phyloP scores from a whole-genome alignment of 2,888 invertebrate genomes.

The Prenolepis imparis region DNA sequence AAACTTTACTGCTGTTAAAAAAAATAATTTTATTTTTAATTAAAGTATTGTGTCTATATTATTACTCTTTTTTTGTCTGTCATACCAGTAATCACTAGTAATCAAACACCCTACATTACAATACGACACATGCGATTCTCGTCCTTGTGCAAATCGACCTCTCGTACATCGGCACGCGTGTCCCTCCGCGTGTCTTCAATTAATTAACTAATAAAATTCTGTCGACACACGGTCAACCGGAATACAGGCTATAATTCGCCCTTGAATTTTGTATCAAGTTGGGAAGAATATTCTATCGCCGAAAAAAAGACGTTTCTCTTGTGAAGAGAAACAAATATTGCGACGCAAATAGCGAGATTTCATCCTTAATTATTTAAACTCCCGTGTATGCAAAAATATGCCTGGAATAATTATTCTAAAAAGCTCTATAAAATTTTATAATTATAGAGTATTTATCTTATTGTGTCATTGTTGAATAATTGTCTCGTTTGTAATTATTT shows the following conservation, averaged over 20 bases:
- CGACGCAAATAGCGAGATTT: background rate
- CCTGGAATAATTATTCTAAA: background rate
- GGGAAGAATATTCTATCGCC: background rate
- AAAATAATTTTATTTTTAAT: too few species aligned
- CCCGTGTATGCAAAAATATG: background rate
- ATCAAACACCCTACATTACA: too few species aligned
- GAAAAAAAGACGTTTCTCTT: background rate
- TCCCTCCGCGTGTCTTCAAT: slow-evolving; percentile 74
- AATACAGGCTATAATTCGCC: slow-evolving; percentile 1
- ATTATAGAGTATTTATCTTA: background rate
- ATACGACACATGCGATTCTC: slow-evolving; percentile 18
- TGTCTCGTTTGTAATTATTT: background rate
- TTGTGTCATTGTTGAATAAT: background rate
- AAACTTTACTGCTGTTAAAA: too few species aligned
- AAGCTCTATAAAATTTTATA: background rate
- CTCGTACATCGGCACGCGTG: slow-evolving; percentile 75
- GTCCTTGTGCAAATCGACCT: slow-evolving; percentile 77
- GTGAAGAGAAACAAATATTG: background rate
- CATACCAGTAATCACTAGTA: background rate
- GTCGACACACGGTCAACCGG: slow-evolving; percentile 62
- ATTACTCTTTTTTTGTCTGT: background rate
- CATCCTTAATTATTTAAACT: background rate
- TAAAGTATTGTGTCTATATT: background rate
- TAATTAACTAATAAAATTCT: slow-evolving; percentile 82
- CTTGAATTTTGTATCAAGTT: background rate